These are phyloP conservation scores for Gnatocerus cornutus DNA, from an alignment of 2,888 invertebrate species.

Conservation along the genomic window DNA sequence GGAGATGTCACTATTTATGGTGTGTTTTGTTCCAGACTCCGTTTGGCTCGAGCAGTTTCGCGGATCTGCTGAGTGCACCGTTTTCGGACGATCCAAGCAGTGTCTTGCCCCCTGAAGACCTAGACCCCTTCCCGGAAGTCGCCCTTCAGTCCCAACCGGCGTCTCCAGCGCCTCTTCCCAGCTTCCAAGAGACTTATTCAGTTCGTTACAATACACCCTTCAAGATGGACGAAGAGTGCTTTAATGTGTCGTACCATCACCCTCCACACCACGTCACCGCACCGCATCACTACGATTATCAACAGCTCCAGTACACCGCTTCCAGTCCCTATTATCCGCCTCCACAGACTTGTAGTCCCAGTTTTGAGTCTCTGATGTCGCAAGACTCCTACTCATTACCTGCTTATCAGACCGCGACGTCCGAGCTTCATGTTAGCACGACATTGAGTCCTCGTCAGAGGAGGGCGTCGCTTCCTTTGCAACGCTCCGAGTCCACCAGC, in stretches of 20 bases:
- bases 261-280: constrained; percentile 75
- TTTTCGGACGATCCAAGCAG: constrained; percentile 83
- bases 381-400: constrained; percentile 83
- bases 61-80: constrained; percentile 83
- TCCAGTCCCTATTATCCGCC: constrained; percentile 75
- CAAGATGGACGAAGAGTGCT: constrained; percentile 92
- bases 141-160: constrained; percentile 69
- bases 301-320: constrained; percentile 73
- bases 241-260: constrained; percentile 75
- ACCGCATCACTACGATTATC: constrained; percentile 76
- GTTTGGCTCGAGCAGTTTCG: constrained; percentile 85
- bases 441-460: constrained; percentile 79
- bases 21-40: constrained; percentile 76
- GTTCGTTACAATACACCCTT: constrained; percentile 77
- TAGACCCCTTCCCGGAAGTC: constrained; percentile 84
- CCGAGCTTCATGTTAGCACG: constrained; percentile 80
- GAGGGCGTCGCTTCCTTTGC: constrained; percentile 84
- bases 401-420: constrained; percentile 77
- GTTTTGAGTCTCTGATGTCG: constrained; percentile 72
- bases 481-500: constrained; percentile 86
- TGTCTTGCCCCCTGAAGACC: constrained; percentile 78
- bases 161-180: constrained; percentile 79
- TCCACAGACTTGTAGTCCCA: constrained; percentile 74
- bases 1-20: constrained; percentile 37
- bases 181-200: constrained; percentile 92